Conservation (phyloP, 2,113 vertebrate species). For the Marmota monax region DNA sequence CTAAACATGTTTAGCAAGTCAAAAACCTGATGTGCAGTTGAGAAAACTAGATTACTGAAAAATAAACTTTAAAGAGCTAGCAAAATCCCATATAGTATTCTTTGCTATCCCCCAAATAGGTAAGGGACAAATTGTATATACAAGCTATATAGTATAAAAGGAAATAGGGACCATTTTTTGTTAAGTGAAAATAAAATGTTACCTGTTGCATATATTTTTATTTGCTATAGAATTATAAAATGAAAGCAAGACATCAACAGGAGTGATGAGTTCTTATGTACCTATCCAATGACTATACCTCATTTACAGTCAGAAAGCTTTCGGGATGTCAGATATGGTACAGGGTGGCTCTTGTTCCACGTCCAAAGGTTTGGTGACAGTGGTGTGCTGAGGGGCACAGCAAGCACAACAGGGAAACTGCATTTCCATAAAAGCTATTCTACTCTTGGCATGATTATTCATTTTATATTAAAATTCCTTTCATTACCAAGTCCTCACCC, state of each 20-base stretch:
- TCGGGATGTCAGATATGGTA: background rate
- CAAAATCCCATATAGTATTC: background rate
- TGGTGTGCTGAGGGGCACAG: background rate
- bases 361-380: background rate
- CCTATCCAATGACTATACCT: background rate
- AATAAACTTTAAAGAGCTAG: slow-evolving; percentile 38
- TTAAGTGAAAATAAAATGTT: slow-evolving; percentile 68
- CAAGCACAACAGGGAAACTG: background rate
- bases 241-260: background rate
- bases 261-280: background rate
- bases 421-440: background rate
- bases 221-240: slow-evolving; percentile 67
- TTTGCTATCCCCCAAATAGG: background rate
- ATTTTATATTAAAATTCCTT: slow-evolving; percentile 24
- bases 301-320: slow-evolving; percentile 33
- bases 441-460: background rate
- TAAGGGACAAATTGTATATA: slow-evolving; percentile 62
- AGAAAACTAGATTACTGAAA: slow-evolving; percentile 32
- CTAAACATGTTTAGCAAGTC: background rate
- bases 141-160: slow-evolving; percentile 60
- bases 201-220: slow-evolving; percentile 72
- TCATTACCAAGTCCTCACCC: background rate
- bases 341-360: background rate
- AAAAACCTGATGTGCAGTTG: background rate
- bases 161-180: slow-evolving; percentile 60